These are phyloP conservation scores for Caenorhabditis uteleia DNA, from an alignment of 2,888 invertebrate species.

Conservation along the genomic window DNA sequence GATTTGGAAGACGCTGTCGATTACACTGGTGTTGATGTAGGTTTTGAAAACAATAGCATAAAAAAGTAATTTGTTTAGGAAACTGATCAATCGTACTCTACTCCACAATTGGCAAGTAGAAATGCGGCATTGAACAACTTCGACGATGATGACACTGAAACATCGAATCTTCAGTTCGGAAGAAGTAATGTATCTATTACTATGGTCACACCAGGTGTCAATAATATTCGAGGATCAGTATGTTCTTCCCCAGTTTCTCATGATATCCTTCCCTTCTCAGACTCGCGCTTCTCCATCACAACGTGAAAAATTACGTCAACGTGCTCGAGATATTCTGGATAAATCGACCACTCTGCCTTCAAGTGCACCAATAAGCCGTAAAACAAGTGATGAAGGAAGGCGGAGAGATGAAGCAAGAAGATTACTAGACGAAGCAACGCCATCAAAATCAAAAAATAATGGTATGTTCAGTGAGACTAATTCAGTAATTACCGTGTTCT, in stretches of 20 bases:
- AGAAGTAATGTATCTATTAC: constrained; percentile 28
- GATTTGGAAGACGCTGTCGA: constrained; percentile 48
- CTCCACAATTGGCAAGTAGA: constrained; percentile 16
- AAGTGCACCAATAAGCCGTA: constrained; percentile 1
- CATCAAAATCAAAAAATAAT: too few species aligned
- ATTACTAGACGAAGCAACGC: constrained; percentile 41
- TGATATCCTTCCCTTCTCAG: too few species aligned
- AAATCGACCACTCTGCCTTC: constrained; percentile 28
- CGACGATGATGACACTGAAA: constrained; percentile 29
- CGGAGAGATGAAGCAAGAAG: constrained; percentile 46
- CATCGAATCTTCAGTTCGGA: constrained; percentile 24
- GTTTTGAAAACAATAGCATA: too few species aligned
- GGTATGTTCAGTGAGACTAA: too few species aligned
- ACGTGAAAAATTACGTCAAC: constrained; percentile 43
- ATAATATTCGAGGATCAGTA: constrained; percentile 24
- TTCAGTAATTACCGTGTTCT: too few species aligned
- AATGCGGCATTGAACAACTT: constrained; percentile 7
- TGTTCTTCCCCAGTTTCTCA: not conserved
- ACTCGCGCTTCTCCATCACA: constrained; percentile 34
- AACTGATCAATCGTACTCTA: too few species aligned
- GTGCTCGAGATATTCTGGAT: constrained; percentile 55
- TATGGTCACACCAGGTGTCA: constrained; percentile 36
- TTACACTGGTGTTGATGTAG: constrained; percentile 16
- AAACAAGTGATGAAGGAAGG: constrained; percentile 29
- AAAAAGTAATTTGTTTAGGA: too few species aligned